Percentiles rank a stretch among this genome's conserved stretches.
Evolutionary conservation across 1,140 invertebrate genomes (phyloP).

Genomic region (Penaeus japonicus): DNA sequence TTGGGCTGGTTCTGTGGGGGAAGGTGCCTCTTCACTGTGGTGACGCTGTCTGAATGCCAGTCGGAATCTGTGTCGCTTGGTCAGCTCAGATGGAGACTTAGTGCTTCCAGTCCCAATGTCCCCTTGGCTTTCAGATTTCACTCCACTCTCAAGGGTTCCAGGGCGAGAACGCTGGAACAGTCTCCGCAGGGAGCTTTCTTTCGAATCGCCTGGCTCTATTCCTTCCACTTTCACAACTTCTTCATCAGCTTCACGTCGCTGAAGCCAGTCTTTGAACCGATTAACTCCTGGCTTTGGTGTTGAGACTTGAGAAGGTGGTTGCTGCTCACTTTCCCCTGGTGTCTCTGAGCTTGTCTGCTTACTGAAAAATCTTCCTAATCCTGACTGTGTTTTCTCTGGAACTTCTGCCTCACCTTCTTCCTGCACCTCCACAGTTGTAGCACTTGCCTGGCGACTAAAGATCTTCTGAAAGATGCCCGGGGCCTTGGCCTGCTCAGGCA

Average conservation of each 20-base stretch:
- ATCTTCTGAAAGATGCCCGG: background rate
- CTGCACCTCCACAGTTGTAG: too few species aligned
- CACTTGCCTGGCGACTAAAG: too few species aligned
- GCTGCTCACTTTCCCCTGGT: background rate
- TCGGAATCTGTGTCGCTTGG: background rate
- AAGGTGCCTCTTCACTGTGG: slow-evolving; percentile 23
- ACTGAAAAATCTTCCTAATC: background rate
- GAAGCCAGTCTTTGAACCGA: slow-evolving; percentile 36
- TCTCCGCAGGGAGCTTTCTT: slow-evolving; percentile 27
- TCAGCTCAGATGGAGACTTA: background rate
- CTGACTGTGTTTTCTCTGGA: background rate
- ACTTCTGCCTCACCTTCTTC: background rate
- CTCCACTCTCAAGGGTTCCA: background rate
- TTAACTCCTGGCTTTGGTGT: background rate
- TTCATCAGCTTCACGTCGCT: slow-evolving; percentile 11
- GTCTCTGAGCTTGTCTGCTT: background rate
- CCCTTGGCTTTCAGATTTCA: background rate
- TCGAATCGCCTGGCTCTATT: slow-evolving; percentile 6
- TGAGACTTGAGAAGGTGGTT: background rate
- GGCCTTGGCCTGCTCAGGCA: background rate
- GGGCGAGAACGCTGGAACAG: slow-evolving; percentile 25
- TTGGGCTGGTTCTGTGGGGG: background rate
- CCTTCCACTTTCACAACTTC: slow-evolving; percentile 14
- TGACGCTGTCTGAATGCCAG: slow-evolving; percentile 23
- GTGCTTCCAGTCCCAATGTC: background rate